phyloP scores from a whole-genome alignment of 2,888 invertebrate genomes.

The Fragum whitleyi region DNA sequence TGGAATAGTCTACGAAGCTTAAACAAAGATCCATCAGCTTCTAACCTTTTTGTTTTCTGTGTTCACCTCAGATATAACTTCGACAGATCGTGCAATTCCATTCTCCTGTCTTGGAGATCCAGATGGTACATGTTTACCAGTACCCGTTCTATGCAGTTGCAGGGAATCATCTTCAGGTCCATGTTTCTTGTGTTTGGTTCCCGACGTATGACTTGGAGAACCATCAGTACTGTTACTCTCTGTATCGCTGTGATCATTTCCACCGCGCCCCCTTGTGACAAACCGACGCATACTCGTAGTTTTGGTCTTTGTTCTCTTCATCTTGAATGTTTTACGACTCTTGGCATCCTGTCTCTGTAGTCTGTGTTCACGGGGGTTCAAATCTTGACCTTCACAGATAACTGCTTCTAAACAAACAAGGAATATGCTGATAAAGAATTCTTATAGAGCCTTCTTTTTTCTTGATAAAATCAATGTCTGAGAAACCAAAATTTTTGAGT shows the following conservation, averaged over 20 bases:
- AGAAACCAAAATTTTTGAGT: no score
- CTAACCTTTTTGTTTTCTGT: slow-evolving; percentile 63
- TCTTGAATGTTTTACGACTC: slow-evolving; percentile 96
- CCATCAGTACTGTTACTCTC: slow-evolving; percentile 72
- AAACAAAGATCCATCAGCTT: no score
- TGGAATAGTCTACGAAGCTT: no score
- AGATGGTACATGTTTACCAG: slow-evolving; percentile 44
- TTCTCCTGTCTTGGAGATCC: slow-evolving; percentile 60
- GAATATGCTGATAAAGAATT: neutral
- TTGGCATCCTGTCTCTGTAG: slow-evolving; percentile 97
- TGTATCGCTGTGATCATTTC: slow-evolving; percentile 67
- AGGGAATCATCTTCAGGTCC: slow-evolving; percentile 49
- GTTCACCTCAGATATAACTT: slow-evolving; percentile 75
- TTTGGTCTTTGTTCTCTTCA: slow-evolving; percentile 81
- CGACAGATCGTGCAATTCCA: slow-evolving; percentile 73
- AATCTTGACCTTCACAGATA: slow-evolving; percentile 54
- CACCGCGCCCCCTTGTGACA: slow-evolving; percentile 65
- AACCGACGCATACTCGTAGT: slow-evolving; percentile 72
- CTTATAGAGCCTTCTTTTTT: no score
- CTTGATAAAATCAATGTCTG: no score
- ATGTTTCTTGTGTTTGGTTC: slow-evolving; percentile 27
- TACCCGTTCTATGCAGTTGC: slow-evolving; percentile 56
- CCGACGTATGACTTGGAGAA: slow-evolving; percentile 60
- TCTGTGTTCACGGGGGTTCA: slow-evolving; percentile 85
- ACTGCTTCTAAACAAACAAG: slow-evolving; percentile 1